Percentiles rank a stretch among this genome's conserved stretches.
These are phyloP conservation scores for Choloepus hoffmanni DNA, from an alignment of 2,113 vertebrate genomes.

Conservation along the genomic window DNA sequence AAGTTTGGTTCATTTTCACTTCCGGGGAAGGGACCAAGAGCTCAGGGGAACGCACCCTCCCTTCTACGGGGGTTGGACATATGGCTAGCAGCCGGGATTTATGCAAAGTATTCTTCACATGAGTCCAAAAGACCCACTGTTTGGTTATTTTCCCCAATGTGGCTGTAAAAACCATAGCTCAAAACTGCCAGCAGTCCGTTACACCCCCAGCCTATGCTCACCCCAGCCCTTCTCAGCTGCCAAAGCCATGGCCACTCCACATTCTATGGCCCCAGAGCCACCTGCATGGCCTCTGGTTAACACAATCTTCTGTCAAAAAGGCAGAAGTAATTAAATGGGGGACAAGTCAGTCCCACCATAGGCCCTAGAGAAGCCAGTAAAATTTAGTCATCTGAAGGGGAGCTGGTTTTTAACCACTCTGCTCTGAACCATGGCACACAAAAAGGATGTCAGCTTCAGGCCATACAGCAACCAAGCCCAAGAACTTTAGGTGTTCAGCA, in stretches of 20 bases:
- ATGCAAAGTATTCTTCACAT: slow-evolving; percentile 83
- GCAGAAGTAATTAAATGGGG: slow-evolving; percentile 81
- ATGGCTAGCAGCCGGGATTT: slow-evolving; percentile 83
- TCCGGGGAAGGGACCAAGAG: slow-evolving; percentile 76
- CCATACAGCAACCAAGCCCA: slow-evolving; percentile 17
- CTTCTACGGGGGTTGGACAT: slow-evolving; percentile 75
- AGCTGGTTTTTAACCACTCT: slow-evolving; percentile 74
- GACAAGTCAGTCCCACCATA: slow-evolving; percentile 75
- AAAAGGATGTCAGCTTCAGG: slow-evolving; percentile 69
- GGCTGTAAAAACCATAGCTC: slow-evolving; percentile 72
- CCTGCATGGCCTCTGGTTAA: slow-evolving; percentile 73
- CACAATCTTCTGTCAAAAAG: slow-evolving; percentile 77
- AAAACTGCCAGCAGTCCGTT: slow-evolving; percentile 76
- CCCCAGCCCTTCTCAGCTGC: slow-evolving; percentile 16
- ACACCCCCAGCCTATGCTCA: slow-evolving; percentile 47
- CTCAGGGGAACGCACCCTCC: slow-evolving; percentile 70
- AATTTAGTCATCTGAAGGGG: slow-evolving; percentile 75
- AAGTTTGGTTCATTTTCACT: slow-evolving; percentile 70
- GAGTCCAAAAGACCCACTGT: slow-evolving; percentile 80
- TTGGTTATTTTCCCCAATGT: slow-evolving; percentile 76
- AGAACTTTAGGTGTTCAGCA: not conserved
- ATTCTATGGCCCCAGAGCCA: slow-evolving; percentile 65
- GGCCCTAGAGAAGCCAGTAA: slow-evolving; percentile 78
- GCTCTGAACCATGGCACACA: slow-evolving; percentile 59
- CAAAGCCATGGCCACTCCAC: slow-evolving; percentile 53